Percentiles rank a stretch among this genome's conserved stretches.
These are phyloP conservation scores for Oryzaephilus surinamensis DNA, from an alignment of 1,140 invertebrate species.

Conservation along the genomic window DNA sequence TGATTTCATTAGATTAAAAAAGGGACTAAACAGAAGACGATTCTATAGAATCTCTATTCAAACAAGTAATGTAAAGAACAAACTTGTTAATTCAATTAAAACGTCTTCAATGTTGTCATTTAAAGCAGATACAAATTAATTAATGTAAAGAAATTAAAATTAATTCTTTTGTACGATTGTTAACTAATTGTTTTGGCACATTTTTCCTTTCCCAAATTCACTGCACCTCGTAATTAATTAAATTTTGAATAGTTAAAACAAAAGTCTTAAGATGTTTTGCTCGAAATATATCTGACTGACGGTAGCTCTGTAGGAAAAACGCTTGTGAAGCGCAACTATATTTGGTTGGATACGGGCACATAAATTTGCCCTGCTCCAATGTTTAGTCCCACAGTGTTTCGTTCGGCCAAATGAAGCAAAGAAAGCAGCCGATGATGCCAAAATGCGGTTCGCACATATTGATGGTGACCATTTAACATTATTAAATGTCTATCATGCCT, in stretches of 20 bases:
- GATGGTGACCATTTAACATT: conserved; percentile 97
- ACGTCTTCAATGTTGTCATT: too few relatives aligned
- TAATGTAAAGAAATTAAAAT: too few relatives aligned
- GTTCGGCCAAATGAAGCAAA: conserved; percentile 97
- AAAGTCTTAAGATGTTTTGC: conserved; percentile 10
- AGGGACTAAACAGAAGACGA: too few relatives aligned
- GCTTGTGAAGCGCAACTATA: conserved; percentile 42
- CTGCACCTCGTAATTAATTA: too few relatives aligned
- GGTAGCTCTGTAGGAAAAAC: conserved; percentile 42
- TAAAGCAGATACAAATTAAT: too few relatives aligned
- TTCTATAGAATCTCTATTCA: too few relatives aligned
- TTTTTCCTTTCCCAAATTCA: too few relatives aligned
- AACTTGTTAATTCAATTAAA: too few relatives aligned
- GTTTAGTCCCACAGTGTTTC: conserved; percentile 97
- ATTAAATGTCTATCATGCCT: conserved; percentile 94
- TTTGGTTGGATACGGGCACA: conserved; percentile 44
- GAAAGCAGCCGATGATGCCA: conserved; percentile 97
- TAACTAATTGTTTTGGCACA: too few relatives aligned
- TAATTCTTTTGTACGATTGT: too few relatives aligned
- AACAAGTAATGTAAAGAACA: too few relatives aligned
- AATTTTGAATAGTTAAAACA: background rate
- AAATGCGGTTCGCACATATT: conserved; percentile 98
- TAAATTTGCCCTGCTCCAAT: conserved; percentile 40
- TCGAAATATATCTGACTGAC: conserved; percentile 31
- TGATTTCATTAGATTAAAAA: too few relatives aligned